These are phyloP conservation scores for Cloeon dipterum DNA, from an alignment of 2,888 invertebrate species.

Conservation along the genomic window DNA sequence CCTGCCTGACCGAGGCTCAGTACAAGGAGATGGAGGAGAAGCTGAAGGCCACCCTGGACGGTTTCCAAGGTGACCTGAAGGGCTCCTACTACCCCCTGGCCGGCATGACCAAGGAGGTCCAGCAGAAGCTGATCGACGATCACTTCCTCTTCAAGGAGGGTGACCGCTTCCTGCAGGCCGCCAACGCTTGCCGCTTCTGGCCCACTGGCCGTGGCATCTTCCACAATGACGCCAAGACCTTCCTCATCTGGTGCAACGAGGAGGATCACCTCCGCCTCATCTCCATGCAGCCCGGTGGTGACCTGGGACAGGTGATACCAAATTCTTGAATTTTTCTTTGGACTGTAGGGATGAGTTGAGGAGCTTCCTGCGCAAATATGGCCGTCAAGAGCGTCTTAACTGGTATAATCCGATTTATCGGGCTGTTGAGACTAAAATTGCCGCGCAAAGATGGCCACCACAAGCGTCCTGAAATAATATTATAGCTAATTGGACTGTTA, in stretches of 20 bases:
- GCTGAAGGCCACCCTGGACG: slow-evolving; percentile 57
- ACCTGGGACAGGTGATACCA: slow-evolving; percentile 55
- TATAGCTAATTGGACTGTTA: no score
- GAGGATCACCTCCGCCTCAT: slow-evolving; percentile 96
- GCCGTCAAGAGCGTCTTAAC: no score
- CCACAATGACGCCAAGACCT: slow-evolving; percentile 92
- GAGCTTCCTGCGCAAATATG: no score
- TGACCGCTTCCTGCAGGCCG: slow-evolving; percentile 64
- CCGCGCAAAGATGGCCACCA: no score
- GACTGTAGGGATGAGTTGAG: no score
- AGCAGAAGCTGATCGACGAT: slow-evolving; percentile 91
- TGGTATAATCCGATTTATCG: no score
- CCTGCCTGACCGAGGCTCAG: slow-evolving; percentile 86
- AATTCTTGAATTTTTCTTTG: no score
- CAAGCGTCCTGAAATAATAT: no score
- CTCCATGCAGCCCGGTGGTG: slow-evolving; percentile 96
- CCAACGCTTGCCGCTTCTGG: slow-evolving; percentile 94
- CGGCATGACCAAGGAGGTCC: slow-evolving; percentile 88
- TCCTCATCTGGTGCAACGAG: slow-evolving; percentile 96
- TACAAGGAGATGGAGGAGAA: slow-evolving; percentile 95
- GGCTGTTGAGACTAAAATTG: no score
- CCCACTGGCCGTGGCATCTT: slow-evolving; percentile 92
- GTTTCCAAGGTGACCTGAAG: slow-evolving; percentile 71
- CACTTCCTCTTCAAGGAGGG: slow-evolving; percentile 98
- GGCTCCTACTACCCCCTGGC: slow-evolving; percentile 88